phyloP scores from a whole-genome alignment of 2,888 invertebrate species.

The Drosophila picticornis region DNA sequence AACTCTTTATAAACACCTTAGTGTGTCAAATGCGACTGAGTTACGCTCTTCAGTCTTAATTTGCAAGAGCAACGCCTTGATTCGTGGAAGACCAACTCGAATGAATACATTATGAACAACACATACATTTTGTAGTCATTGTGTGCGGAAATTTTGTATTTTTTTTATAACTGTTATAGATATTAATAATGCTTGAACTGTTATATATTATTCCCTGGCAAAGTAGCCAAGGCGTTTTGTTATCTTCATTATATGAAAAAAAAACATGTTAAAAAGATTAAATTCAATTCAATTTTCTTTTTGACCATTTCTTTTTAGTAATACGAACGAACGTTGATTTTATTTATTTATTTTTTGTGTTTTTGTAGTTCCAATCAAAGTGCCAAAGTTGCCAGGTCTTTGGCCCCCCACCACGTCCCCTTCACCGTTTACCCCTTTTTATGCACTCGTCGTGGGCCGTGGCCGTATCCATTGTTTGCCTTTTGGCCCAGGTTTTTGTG shows the following conservation, averaged over 20 bases:
- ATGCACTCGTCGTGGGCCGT: slow-evolving; percentile 50
- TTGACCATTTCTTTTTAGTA: slow-evolving; percentile 15
- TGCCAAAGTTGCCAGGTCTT: slow-evolving; percentile 62
- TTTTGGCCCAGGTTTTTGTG: slow-evolving; percentile 63
- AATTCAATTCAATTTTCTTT: neutral
- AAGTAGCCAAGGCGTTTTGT: neutral
- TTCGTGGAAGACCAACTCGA: neutral
- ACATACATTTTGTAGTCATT: neutral
- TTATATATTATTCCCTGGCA: too few relatives aligned
- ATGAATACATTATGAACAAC: neutral
- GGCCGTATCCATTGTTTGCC: slow-evolving; percentile 74
- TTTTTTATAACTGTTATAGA: neutral
- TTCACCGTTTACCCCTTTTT: slow-evolving; percentile 16
- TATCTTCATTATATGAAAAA: neutral
- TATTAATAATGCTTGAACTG: neutral
- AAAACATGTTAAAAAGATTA: neutral
- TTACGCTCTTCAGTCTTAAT: slow-evolving; percentile 54
- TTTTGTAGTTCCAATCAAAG: slow-evolving; percentile 71
- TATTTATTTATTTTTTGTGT: slow-evolving; percentile 16
- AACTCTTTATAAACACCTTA: slow-evolving; percentile 69
- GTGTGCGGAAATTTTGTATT: neutral
- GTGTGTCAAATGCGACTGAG: slow-evolving; percentile 76
- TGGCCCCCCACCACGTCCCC: neutral
- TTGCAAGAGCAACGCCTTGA: neutral
- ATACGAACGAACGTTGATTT: slow-evolving; percentile 5